A percentile compares a stretch with the other conserved stretches of the same genome.
Conservation (phyloP, 2,797 vertebrate species). For the Tangara arthus region DNA sequence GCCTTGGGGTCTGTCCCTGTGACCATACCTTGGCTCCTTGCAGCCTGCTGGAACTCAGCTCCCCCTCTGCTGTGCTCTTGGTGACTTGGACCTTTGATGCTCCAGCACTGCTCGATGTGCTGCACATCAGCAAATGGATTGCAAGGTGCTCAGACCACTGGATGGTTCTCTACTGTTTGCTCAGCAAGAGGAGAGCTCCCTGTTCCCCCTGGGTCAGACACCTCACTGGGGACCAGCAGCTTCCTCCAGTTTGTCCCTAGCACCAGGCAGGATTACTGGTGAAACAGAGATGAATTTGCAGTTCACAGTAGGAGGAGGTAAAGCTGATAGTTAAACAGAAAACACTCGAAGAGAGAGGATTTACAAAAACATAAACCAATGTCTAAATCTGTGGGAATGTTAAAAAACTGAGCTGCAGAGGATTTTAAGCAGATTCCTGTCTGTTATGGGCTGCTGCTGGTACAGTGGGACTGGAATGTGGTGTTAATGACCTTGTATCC, state of each 20-base stretch:
- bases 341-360: neutral
- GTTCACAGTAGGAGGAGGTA: neutral
- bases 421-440: neutral
- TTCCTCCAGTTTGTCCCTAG: neutral
- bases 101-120: accelerated
- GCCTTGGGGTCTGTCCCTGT: neutral
- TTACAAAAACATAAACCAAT: neutral
- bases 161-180: neutral
- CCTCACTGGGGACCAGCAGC: neutral
- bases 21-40: neutral
- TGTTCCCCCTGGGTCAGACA: neutral
- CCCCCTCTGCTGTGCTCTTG: neutral
- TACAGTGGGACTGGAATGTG: neutral
- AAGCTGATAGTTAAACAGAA: neutral
- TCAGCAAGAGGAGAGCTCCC: neutral
- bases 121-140: neutral
- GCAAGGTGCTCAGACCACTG: neutral
- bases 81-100: neutral
- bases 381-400: neutral
- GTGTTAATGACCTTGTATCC: neutral
- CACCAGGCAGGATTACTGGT: neutral
- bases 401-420: neutral
- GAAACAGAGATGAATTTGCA: neutral
- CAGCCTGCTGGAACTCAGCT: neutral
- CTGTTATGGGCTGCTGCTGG: neutral